Conservation (phyloP, 2,888 invertebrate species). For the Crematogaster levior region DNA sequence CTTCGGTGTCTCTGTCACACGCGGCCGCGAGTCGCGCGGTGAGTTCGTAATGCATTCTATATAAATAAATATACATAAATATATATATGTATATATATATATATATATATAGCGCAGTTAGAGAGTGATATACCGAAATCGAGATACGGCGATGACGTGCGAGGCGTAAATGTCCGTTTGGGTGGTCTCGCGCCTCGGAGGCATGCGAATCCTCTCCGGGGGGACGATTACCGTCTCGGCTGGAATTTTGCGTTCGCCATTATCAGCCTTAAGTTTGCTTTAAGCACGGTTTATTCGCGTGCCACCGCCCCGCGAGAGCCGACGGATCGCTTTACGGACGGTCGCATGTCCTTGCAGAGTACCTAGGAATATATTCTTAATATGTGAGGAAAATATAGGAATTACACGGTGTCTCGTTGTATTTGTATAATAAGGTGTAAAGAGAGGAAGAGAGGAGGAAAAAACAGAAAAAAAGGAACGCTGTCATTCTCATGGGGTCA, state of each 20-base stretch:
- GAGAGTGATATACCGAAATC: constrained; percentile 66
- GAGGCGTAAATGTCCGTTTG: constrained; percentile 65
- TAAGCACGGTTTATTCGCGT: not conserved
- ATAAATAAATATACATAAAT: constrained; percentile 45
- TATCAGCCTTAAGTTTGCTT: constrained; percentile 31
- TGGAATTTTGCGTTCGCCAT: constrained; percentile 30
- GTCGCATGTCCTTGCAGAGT: constrained; percentile 79
- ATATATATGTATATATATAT: constrained; percentile 50
- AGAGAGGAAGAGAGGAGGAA: not conserved
- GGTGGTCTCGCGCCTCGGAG: constrained; percentile 13
- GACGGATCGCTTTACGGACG: constrained; percentile 58
- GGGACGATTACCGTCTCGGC: not conserved
- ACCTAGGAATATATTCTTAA: constrained; percentile 83
- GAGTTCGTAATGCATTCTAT: constrained; percentile 55
- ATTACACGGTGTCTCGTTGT: constrained; percentile 81
- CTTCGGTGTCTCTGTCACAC: constrained; percentile 66
- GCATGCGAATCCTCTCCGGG: not conserved
- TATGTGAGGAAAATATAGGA: constrained; percentile 78
- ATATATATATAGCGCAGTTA: constrained; percentile 66
- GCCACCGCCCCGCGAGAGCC: constrained; percentile 21
- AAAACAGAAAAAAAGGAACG: constrained; percentile 50
- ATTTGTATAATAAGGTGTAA: constrained; percentile 81
- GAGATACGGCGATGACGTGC: constrained; percentile 67
- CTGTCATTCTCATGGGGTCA: constrained; percentile 79
- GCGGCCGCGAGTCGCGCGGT: constrained; percentile 53